These are phyloP conservation scores for Felis catus DNA, from an alignment of 2,113 vertebrate species.

Conservation along the genomic window F.catus_Fca126_mat1.0 CM031423.1:88206001-88206500, in stretches of 20 bases:
- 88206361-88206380: neutral
- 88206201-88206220: neutral
- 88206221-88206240: neutral
- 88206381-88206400: neutral
- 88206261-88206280: neutral
- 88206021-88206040: neutral
- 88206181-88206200: neutral
- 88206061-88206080: neutral
- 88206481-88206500: neutral
- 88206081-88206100: fast-evolving
- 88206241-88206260: neutral
- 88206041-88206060: no score
- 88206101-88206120: neutral
- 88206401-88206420: neutral
- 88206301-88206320: neutral
- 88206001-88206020: neutral
- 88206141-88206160: neutral
- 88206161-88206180: neutral
- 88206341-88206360: neutral
- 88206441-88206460: neutral
- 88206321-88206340: neutral
- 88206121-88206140: neutral
- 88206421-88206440: neutral
- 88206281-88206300: neutral
- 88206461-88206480: neutral